phyloP scores from a whole-genome alignment of 2,888 invertebrate genomes.

The Dynastes hyllus region DNA sequence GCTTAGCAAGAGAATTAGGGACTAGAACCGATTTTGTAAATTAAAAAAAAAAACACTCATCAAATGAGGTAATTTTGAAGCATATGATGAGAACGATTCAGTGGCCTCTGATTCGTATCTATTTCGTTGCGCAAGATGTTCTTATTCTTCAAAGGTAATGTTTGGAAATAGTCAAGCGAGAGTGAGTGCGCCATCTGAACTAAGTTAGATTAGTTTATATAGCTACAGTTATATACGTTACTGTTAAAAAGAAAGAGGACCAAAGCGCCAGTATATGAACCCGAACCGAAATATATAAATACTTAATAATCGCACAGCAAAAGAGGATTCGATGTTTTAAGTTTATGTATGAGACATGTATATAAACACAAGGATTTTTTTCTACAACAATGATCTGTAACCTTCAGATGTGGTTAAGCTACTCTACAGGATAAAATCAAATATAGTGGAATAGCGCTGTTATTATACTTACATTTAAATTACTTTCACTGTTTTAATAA shows the following conservation, averaged over 20 bases:
- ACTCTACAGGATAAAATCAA: neutral
- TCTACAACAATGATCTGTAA: slow-evolving; percentile 51
- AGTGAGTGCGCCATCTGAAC: slow-evolving; percentile 52
- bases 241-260: slow-evolving; percentile 58
- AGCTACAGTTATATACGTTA: slow-evolving; percentile 48
- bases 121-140: slow-evolving; percentile 42
- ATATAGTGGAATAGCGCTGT: neutral
- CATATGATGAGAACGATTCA: slow-evolving; percentile 46
- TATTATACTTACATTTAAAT: too few species aligned
- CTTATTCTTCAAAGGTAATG: slow-evolving; percentile 36
- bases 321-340: slow-evolving; percentile 30
- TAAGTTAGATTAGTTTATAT: slow-evolving; percentile 49
- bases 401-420: slow-evolving; percentile 29
- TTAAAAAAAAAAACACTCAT: slow-evolving; percentile 24
- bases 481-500: too few species aligned
- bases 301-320: slow-evolving; percentile 26
- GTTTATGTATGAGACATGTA: slow-evolving; percentile 5
- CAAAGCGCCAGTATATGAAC: slow-evolving; percentile 69
- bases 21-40: slow-evolving; percentile 67
- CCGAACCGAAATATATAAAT: slow-evolving; percentile 67
- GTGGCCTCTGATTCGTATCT: slow-evolving; percentile 33
- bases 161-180: slow-evolving; percentile 51
- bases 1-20: slow-evolving; percentile 64
- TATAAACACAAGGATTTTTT: slow-evolving; percentile 34
- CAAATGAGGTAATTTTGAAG: slow-evolving; percentile 48